These are phyloP conservation scores for Takifugu rubripes DNA, from an alignment of 2,797 vertebrate genomes.

Conservation along the genomic window DNA sequence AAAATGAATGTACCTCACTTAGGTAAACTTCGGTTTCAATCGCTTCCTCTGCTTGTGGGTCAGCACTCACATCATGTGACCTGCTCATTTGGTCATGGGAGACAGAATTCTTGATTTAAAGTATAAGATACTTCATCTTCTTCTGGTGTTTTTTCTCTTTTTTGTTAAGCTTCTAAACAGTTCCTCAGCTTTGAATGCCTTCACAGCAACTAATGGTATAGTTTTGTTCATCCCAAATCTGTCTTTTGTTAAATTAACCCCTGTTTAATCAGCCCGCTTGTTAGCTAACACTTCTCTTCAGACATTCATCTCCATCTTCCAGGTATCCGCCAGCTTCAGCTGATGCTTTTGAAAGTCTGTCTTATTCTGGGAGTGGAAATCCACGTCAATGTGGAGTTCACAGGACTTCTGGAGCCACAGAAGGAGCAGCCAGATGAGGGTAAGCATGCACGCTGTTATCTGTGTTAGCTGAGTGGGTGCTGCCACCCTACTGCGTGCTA, in stretches of 20 bases:
- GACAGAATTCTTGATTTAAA: not conserved
- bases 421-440: conserved; percentile 85
- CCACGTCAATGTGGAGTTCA: conserved; percentile 91
- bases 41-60: no score
- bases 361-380: conserved; percentile 92
- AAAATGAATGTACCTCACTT: not conserved
- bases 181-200: not conserved
- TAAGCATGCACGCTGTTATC: conserved; percentile 58
- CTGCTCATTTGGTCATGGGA: not conserved
- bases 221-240: not conserved
- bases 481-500: conserved; percentile 15
- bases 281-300: no score
- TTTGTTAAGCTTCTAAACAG: not conserved
- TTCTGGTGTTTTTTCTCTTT: not conserved
- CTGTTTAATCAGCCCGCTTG: no score
- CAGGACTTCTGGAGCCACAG: conserved; percentile 87
- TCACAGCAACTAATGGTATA: not conserved
- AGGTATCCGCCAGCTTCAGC: conserved; percentile 98
- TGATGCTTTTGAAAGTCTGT: conserved; percentile 93
- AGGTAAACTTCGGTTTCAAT: no score
- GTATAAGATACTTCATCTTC: no score
- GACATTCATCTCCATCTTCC: conserved; percentile 7
- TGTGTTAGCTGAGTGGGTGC: conserved; percentile 34
- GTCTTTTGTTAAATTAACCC: no score
- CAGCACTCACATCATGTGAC: no score